Evolutionary conservation across 1,140 invertebrate species (phyloP).

Genomic region (Neelides sp.): DNA sequence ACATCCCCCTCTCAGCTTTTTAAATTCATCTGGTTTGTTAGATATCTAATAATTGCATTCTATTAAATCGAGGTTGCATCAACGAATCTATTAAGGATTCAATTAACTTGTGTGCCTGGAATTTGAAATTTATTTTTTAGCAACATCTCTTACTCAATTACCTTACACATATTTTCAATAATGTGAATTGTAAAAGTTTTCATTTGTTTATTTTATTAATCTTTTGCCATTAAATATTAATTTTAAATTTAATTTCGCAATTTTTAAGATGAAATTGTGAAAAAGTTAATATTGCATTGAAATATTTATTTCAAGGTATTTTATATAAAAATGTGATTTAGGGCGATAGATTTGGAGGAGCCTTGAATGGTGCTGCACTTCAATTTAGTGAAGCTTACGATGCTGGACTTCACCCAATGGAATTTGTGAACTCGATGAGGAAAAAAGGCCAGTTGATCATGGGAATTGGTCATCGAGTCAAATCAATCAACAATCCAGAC

Average conservation of each 20-base stretch:
- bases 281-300: background rate
- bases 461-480: conserved; percentile 97
- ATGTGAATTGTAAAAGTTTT: conserved; percentile 6
- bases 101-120: no score
- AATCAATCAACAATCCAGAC: conserved; percentile 99
- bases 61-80: no score
- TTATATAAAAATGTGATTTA: conserved; percentile 34
- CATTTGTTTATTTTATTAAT: background rate
- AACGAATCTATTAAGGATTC: no score
- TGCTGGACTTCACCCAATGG: conserved; percentile 83
- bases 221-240: conserved; percentile 7
- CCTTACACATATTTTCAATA: no score
- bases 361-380: conserved; percentile 85
- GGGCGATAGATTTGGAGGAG: conserved; percentile 98
- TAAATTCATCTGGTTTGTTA: no score
- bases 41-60: no score
- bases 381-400: conserved; percentile 96
- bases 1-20: no score
- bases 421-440: conserved; percentile 96
- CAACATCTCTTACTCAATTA: no score
- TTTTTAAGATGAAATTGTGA: background rate
- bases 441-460: conserved; percentile 96
- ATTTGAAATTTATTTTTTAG: no score
- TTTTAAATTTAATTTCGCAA: background rate
- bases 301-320: background rate